Conservation (phyloP, 2,797 vertebrate species). For the Denticeps clupeoides region DNA sequence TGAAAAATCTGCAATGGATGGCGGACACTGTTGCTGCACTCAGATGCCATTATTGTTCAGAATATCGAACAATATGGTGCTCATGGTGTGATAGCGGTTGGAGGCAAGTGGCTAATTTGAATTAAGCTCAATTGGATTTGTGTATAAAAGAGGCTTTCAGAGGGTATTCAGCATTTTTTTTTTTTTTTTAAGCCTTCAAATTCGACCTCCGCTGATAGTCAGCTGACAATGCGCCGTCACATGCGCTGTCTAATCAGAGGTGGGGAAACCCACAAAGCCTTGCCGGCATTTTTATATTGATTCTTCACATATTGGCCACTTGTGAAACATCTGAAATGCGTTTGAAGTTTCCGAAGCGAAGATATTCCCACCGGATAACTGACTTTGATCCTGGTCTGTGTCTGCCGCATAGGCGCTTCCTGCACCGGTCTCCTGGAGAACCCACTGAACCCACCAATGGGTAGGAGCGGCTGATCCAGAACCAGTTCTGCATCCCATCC, state of each 20-base stretch:
- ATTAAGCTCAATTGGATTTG: conserved; percentile 30
- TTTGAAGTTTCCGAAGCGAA: too few relatives aligned
- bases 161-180: conserved; percentile 11
- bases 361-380: too few relatives aligned
- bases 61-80: conserved; percentile 10
- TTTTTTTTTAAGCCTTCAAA: conserved; percentile 14
- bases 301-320: neutral
- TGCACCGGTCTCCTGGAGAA: too few relatives aligned
- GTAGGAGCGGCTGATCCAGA: too few relatives aligned
- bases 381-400: too few relatives aligned
- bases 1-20: too few relatives aligned
- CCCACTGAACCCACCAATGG: too few relatives aligned
- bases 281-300: neutral
- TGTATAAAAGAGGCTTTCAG: conserved; percentile 31
- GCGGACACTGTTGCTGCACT: too few relatives aligned
- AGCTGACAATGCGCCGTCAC: conserved; percentile 29
- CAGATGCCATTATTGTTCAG: too few relatives aligned
- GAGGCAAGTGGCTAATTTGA: conserved; percentile 26
- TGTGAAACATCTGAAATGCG: neutral
- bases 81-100: conserved; percentile 13
- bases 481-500: too few relatives aligned
- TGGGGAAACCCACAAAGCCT: neutral
- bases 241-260: conserved; percentile 14
- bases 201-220: conserved; percentile 23
- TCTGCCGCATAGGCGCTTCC: too few relatives aligned